Conservation (phyloP, 2,113 vertebrate species). For the Percina caprodes region DNA sequence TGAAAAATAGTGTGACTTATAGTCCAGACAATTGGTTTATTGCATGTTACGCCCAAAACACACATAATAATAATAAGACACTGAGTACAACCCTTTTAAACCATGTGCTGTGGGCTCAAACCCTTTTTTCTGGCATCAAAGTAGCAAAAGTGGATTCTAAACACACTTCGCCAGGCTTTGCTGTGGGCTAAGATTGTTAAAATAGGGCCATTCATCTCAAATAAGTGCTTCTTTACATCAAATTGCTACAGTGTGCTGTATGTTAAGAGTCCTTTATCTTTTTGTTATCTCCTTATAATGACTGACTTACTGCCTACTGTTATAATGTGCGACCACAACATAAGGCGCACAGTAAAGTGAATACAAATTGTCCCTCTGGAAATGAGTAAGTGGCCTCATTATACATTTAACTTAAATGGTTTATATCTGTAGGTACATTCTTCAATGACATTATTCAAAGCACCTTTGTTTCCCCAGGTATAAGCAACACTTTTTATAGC, state of each 20-base stretch:
- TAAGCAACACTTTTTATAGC: constrained; percentile 19
- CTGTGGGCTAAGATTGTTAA: too few relatives aligned
- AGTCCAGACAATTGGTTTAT: too few relatives aligned
- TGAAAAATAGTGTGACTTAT: too few relatives aligned
- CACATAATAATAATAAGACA: too few relatives aligned
- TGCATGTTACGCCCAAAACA: too few relatives aligned
- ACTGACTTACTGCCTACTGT: not conserved
- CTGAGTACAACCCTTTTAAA: too few relatives aligned
- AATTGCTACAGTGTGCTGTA: not conserved
- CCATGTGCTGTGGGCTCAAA: too few relatives aligned
- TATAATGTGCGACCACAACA: not conserved
- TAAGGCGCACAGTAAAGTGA: not conserved
- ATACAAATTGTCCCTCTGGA: constrained; percentile 20
- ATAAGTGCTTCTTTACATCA: not conserved
- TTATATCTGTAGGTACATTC: not conserved
- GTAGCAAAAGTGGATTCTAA: too few relatives aligned
- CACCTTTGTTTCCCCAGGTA: not conserved
- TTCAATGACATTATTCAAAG: not conserved
- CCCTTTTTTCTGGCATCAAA: too few relatives aligned
- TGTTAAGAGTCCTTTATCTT: not conserved
- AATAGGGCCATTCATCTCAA: not conserved
- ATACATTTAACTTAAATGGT: constrained; percentile 11
- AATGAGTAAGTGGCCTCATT: constrained; percentile 14
- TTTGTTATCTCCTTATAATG: constrained; percentile 13
- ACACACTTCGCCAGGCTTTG: too few relatives aligned